These are phyloP conservation scores for Caradrina kadenii DNA, from an alignment of 2,888 invertebrate species.

Conservation along the genomic window DNA sequence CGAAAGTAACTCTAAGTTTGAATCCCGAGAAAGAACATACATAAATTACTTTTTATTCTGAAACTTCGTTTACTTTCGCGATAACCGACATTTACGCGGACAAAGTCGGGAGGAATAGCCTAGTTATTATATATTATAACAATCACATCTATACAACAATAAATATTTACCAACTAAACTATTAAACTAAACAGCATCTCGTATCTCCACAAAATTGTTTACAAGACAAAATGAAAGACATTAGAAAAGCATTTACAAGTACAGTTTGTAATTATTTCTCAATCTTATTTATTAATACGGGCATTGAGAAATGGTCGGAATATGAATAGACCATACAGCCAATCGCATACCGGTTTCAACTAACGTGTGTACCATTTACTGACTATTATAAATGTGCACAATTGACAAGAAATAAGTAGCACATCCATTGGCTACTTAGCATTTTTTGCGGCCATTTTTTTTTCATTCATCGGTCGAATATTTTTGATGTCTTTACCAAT, in stretches of 20 bases:
- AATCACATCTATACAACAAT: too few species aligned
- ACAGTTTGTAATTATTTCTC: slow-evolving; percentile 44
- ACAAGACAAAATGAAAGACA: slow-evolving; percentile 31
- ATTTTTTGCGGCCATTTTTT: slow-evolving; percentile 60
- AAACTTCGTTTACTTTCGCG: too few species aligned
- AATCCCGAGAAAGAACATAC: too few species aligned
- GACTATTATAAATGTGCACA: slow-evolving; percentile 54
- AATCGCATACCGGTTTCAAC: slow-evolving; percentile 59
- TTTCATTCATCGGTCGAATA: slow-evolving; percentile 60
- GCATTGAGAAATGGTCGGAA: slow-evolving; percentile 59
- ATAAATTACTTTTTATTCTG: too few species aligned
- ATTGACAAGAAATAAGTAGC: slow-evolving; percentile 64
- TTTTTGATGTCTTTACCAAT: slow-evolving; percentile 69
- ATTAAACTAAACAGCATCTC: neutral
- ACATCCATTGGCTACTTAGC: slow-evolving; percentile 64
- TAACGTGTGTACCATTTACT: slow-evolving; percentile 48
- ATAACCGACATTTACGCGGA: too few species aligned
- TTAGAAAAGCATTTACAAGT: slow-evolving; percentile 41
- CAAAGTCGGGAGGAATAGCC: too few species aligned
- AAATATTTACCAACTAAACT: neutral
- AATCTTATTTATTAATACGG: slow-evolving; percentile 49
- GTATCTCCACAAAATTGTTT: slow-evolving; percentile 17
- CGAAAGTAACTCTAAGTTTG: too few species aligned
- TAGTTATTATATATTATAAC: too few species aligned
- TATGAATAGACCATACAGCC: slow-evolving; percentile 44